These are phyloP conservation scores for Bhutanitis thaidina DNA, from an alignment of 2,888 invertebrate genomes.

Conservation along the genomic window DNA sequence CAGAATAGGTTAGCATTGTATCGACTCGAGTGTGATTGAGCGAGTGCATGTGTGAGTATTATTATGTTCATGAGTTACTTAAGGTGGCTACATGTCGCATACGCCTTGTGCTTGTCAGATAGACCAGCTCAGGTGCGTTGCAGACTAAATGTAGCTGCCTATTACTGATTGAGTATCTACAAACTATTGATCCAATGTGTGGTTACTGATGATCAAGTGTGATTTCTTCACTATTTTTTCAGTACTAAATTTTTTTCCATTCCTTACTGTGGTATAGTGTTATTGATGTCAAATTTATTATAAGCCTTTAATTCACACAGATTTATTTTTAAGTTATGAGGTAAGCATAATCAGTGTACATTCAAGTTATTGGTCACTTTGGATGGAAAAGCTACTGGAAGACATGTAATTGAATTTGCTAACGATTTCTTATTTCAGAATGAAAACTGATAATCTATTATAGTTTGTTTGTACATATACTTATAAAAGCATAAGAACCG, in stretches of 20 bases:
- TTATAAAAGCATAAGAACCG: conserved; percentile 74
- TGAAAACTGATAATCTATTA: conserved; percentile 73
- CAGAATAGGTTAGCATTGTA: conserved; percentile 68
- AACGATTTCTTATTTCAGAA: conserved; percentile 72
- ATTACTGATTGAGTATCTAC: conserved; percentile 45
- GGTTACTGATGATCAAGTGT: conserved; percentile 48
- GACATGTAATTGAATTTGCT: conserved; percentile 60
- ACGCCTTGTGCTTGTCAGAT: not conserved
- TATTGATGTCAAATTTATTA: conserved; percentile 67
- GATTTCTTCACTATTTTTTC: conserved; percentile 62
- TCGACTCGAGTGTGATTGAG: conserved; percentile 40
- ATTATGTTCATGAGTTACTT: conserved; percentile 42
- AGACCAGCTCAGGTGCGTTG: not conserved
- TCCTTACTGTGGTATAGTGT: conserved; percentile 77
- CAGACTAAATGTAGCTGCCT: not conserved
- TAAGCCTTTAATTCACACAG: conserved; percentile 59
- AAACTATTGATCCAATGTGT: conserved; percentile 27
- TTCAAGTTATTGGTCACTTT: conserved; percentile 56
- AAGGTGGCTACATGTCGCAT: not conserved
- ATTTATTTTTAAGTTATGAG: conserved; percentile 74
- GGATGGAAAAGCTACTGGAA: conserved; percentile 31
- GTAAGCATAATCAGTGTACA: conserved; percentile 72
- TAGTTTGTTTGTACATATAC: conserved; percentile 80
- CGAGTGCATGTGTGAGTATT: conserved; percentile 40
- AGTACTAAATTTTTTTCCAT: conserved; percentile 65